Evolutionary conservation across 2,113 vertebrate species (phyloP).

Genomic region (Fregetta grallaria): DNA sequence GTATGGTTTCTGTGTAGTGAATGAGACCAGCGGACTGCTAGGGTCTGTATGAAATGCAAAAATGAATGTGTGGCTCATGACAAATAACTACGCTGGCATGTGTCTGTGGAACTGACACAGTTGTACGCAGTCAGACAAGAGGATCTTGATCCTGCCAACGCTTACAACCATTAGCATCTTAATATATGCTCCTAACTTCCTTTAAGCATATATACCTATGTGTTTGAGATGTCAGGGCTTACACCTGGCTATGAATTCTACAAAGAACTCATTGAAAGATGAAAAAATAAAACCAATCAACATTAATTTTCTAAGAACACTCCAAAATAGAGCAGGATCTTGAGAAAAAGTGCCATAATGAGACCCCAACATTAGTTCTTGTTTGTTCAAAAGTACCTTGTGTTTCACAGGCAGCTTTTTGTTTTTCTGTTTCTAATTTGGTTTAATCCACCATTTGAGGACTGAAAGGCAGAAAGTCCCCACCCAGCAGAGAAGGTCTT

Average conservation of each 20-base stretch:
- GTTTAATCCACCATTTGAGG: neutral
- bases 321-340: neutral
- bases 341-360: neutral
- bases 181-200: neutral
- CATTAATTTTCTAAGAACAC: neutral
- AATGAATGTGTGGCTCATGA: neutral
- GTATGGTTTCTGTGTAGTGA: neutral
- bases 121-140: neutral
- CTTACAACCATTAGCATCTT: neutral
- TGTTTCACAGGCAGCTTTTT: neutral
- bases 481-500: constrained; percentile 10
- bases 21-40: neutral
- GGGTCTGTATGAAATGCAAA: neutral
- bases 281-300: neutral
- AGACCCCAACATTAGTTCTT: neutral
- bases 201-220: neutral
- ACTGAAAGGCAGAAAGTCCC: constrained; percentile 4
- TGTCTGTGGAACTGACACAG: neutral
- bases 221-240: neutral
- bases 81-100: neutral
- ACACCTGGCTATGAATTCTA: neutral
- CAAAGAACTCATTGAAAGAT: neutral
- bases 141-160: neutral
- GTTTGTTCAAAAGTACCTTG: neutral
- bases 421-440: neutral